Percentiles rank a stretch among this genome's conserved stretches.
Conservation (phyloP, 2,888 invertebrate species). For the Heteromyza rotundicornis region DNA sequence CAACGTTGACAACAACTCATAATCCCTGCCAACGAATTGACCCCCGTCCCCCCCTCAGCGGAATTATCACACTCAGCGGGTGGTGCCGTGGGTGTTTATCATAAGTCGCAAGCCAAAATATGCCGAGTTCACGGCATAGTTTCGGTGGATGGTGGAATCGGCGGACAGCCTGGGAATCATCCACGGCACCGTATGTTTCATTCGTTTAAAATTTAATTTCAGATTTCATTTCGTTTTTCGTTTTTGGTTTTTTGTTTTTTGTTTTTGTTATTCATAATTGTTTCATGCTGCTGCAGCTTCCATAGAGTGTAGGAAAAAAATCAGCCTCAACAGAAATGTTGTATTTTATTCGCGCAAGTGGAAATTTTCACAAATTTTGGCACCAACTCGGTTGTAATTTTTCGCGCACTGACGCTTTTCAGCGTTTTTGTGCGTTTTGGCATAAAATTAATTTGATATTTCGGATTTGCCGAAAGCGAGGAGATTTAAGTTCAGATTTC, state of each 20-base stretch:
- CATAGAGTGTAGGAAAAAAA: not conserved
- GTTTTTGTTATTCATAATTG: slow-evolving; percentile 7
- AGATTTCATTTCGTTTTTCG: slow-evolving; percentile 52
- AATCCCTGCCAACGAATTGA: not conserved
- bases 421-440: not conserved
- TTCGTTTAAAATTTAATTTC: slow-evolving; percentile 50
- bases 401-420: slow-evolving; percentile 36
- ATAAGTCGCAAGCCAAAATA: not conserved
- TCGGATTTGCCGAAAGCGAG: no score
- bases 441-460: not conserved
- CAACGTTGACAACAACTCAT: not conserved
- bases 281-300: not conserved
- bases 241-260: no score
- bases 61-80: slow-evolving; percentile 22
- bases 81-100: slow-evolving; percentile 4
- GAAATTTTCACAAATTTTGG: slow-evolving; percentile 20
- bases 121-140: not conserved
- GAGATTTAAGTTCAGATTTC: no score
- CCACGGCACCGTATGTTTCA: slow-evolving; percentile 44
- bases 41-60: not conserved
- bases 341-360: slow-evolving; percentile 14
- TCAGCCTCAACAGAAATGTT: not conserved
- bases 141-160: not conserved
- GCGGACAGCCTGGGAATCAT: slow-evolving; percentile 3
- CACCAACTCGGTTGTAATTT: slow-evolving; percentile 33